phyloP scores from a whole-genome alignment of 1,140 invertebrate genomes.

The Gyrodactylus salaris region DNA sequence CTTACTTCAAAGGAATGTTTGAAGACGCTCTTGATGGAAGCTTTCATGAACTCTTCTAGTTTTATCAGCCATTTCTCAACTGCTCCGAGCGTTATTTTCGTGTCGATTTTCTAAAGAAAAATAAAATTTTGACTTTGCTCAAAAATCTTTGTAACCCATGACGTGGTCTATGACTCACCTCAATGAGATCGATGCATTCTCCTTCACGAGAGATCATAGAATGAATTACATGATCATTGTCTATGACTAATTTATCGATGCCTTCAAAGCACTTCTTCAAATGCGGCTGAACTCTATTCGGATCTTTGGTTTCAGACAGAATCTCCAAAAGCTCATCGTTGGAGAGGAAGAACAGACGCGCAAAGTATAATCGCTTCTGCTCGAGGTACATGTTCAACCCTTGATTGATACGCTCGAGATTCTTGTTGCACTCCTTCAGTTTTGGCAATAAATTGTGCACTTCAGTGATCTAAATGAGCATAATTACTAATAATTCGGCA shows the following conservation, averaged over 20 bases:
- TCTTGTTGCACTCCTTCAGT: conserved; percentile 17
- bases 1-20: conserved; percentile 11
- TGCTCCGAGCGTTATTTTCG: conserved; percentile 18
- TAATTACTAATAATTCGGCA: too few relatives aligned
- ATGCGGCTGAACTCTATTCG: conserved; percentile 20
- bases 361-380: conserved; percentile 22
- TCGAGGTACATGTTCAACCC: conserved; percentile 22
- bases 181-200: conserved; percentile 16
- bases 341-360: conserved; percentile 22
- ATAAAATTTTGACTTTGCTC: not conserved
- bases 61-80: conserved; percentile 23
- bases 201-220: conserved; percentile 21
- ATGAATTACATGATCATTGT: conserved; percentile 17
- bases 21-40: conserved; percentile 18
- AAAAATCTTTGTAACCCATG: not conserved
- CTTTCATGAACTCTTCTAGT: conserved; percentile 19
- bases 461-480: too few relatives aligned
- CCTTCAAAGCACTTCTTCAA: conserved; percentile 23
- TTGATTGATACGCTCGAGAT: conserved; percentile 21
- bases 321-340: conserved; percentile 24
- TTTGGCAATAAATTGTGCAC: conserved; percentile 17
- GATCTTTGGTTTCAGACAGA: conserved; percentile 22
- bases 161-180: conserved; percentile 3
- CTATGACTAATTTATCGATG: conserved; percentile 20
- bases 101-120: conserved; percentile 12